Percentiles rank a stretch among this genome's conserved stretches.
These are phyloP conservation scores for Crocallis elinguaria DNA, from an alignment of 2,888 invertebrate genomes.

Conservation along the genomic window DNA sequence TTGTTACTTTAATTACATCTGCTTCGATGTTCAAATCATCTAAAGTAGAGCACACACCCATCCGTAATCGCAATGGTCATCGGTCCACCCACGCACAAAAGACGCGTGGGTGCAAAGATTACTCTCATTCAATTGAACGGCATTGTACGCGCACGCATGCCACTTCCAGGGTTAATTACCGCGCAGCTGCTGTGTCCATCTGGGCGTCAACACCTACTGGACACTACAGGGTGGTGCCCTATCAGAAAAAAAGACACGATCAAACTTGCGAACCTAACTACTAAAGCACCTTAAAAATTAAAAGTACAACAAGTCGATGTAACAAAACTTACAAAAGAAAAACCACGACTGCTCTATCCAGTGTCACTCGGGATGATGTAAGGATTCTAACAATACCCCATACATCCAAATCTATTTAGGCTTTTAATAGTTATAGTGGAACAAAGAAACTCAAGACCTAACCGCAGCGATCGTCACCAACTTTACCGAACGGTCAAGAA, in stretches of 20 bases:
- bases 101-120: conserved; percentile 85
- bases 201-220: conserved; percentile 78
- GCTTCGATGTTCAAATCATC: not conserved
- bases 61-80: conserved; percentile 65
- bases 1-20: too few relatives aligned
- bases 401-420: too few relatives aligned
- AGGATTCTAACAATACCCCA: too few relatives aligned
- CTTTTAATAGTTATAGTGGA: too few relatives aligned
- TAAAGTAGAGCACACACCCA: conserved; percentile 63
- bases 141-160: conserved; percentile 83
- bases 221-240: conserved; percentile 64
- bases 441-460: too few relatives aligned
- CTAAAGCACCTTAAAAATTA: too few relatives aligned
- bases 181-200: conserved; percentile 84
- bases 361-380: too few relatives aligned
- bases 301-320: too few relatives aligned
- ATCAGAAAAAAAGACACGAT: conserved; percentile 3
- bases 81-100: conserved; percentile 82
- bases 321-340: too few relatives aligned
- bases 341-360: too few relatives aligned
- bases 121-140: conserved; percentile 84
- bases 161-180: conserved; percentile 84
- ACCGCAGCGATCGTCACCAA: too few relatives aligned
- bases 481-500: too few relatives aligned
- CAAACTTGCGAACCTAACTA: not conserved